Conservation (phyloP, 2,113 vertebrate genomes). For the Hippolais icterina region DNA sequence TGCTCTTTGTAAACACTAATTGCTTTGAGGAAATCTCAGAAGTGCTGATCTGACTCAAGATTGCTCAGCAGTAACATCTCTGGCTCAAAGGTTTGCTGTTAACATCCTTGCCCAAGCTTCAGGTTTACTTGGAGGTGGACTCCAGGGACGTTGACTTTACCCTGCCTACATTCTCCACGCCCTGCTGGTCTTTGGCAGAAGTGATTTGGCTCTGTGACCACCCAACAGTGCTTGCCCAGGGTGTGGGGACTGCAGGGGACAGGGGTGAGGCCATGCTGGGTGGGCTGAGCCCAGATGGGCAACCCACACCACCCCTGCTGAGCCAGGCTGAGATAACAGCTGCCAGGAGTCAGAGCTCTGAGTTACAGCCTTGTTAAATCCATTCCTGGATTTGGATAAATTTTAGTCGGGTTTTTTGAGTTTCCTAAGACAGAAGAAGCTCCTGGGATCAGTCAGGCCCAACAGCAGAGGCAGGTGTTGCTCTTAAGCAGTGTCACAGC, state of each 20-base stretch:
- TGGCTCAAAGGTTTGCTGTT: not conserved
- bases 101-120: not conserved
- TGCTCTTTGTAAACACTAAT: not conserved
- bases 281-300: not conserved
- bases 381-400: accelerated
- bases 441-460: not conserved
- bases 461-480: not conserved
- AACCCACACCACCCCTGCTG: not conserved
- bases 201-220: not conserved
- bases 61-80: not conserved
- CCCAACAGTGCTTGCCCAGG: not conserved
- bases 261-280: not conserved
- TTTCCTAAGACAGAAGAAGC: not conserved
- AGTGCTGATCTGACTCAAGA: not conserved
- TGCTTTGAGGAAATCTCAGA: not conserved
- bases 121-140: not conserved
- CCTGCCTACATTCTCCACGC: not conserved
- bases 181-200: not conserved
- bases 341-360: not conserved
- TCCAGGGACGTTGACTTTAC: not conserved
- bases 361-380: not conserved
- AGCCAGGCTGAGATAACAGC: not conserved
- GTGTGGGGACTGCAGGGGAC: not conserved
- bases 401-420: not conserved
- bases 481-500: not conserved